Evolutionary conservation across 2,888 invertebrate genomes (phyloP), one percentile per base, ranked within the genome.

Genomic region (Mesodorylaimus sp.): DNA sequence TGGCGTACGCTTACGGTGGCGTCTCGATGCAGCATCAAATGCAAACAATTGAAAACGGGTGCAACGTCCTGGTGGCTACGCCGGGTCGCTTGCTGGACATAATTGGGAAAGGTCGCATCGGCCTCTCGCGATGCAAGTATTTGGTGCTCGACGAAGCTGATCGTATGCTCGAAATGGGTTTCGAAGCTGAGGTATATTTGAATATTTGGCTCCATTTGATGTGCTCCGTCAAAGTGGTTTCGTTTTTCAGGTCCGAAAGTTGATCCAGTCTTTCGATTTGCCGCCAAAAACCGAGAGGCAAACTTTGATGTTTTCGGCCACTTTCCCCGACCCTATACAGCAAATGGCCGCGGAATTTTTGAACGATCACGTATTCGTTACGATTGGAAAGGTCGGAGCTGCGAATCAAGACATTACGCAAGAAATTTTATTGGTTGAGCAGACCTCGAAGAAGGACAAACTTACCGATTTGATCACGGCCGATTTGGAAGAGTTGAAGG

Each of bases 351-450:
- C 75, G 0, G 76, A 80, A 45, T 89, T 83, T 65, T 70, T 93
- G 19, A 65, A 68, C 24, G 60, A 73, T 49, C 89, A 91, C 64
- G 64, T 87, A 16, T 91, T 91, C 63, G 75, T 91, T 5, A 77
- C 83, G 0, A 81, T 93, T 23, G 93, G 93, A 41, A 79, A 83
- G 7, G 80, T 93, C 0, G 95, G 93, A 1, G 84, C 87, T 1
- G 93, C 93, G 5, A 88, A 86, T 60, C 67, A 79, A 0, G 91
- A 95, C 67, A 88, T 95, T 0, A 77, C 80, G 50, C 95, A 95
- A 66, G 73, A 72, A n/a, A 59, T 73, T 39, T 56, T 54, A 7
- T 29, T 50, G 23, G 45, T 57, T 1, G 69, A 74, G 3, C 28
- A 50, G 1, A 77, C 78, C 54, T 78, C 80, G 43, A 91, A 89